A percentile compares a stretch with the other conserved stretches of the same genome.
These are phyloP conservation scores for Calidris pygmaea DNA, from an alignment of 2,113 vertebrate species.

Conservation along the genomic window DNA sequence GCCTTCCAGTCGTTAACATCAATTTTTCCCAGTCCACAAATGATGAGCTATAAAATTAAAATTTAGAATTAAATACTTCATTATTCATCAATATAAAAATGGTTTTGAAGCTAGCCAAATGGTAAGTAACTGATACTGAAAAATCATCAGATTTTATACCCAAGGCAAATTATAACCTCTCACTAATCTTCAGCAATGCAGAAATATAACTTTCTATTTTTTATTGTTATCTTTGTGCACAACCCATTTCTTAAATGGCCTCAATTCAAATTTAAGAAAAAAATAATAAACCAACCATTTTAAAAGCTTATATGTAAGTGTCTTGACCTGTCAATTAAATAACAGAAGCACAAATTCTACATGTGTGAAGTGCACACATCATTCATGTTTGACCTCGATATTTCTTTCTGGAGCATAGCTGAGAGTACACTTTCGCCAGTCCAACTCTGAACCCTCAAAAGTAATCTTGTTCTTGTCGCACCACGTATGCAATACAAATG, in stretches of 20 bases:
- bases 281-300: neutral
- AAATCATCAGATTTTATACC: neutral
- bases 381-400: neutral
- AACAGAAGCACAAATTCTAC: neutral
- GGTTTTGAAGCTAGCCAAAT: neutral
- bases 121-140: neutral
- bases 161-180: neutral
- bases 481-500: neutral
- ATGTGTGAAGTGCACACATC: neutral
- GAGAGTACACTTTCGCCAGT: neutral
- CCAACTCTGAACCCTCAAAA: neutral
- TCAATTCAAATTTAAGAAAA: neutral
- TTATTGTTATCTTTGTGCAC: neutral
- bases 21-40: conserved; percentile 97
- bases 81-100: neutral
- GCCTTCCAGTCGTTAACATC: conserved; percentile 98
- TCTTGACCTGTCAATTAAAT: neutral
- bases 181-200: neutral
- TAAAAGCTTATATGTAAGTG: neutral
- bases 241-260: neutral
- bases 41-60: conserved; percentile 84
- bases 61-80: neutral
- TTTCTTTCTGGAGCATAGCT: neutral
- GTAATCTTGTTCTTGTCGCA: neutral
- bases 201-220: neutral